Conservation (phyloP, 2,797 vertebrate genomes). For the Acipenser ruthenus region DNA sequence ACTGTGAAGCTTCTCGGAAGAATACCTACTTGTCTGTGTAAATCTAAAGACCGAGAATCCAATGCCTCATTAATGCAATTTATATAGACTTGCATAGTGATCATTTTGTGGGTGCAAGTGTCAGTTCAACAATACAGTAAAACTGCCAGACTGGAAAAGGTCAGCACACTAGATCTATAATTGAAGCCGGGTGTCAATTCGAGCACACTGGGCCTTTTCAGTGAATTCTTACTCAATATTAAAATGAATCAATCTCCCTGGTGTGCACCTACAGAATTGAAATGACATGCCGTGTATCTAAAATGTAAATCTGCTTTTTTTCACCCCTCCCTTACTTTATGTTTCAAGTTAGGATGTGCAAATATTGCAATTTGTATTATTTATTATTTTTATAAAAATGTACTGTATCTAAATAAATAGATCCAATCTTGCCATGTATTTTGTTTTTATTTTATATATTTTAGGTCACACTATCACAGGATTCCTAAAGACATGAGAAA, state of each 20-base stretch:
- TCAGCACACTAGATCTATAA: not conserved
- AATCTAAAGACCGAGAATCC: slow-evolving; percentile 9
- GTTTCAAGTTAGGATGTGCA: slow-evolving; percentile 5
- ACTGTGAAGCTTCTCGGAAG: not conserved
- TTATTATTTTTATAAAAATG: too few relatives aligned
- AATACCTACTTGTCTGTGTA: not conserved
- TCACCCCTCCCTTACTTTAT: too few relatives aligned
- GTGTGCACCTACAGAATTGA: too few relatives aligned
- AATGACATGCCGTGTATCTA: too few relatives aligned
- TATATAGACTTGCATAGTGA: slow-evolving; percentile 1
- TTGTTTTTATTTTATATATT: too few relatives aligned
- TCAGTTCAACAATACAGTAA: slow-evolving; percentile 1
- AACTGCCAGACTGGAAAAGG: slow-evolving; percentile 8
- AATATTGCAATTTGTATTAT: not conserved
- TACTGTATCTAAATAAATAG: too few relatives aligned
- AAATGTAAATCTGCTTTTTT: too few relatives aligned
- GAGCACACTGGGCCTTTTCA: not conserved
- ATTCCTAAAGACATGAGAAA: too few relatives aligned
- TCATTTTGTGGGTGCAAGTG: not conserved
- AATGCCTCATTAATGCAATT: slow-evolving; percentile 19
- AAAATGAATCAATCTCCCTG: too few relatives aligned
- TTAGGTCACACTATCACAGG: too few relatives aligned
- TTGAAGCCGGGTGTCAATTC: not conserved
- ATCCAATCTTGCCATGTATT: too few relatives aligned
- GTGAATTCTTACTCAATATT: too few relatives aligned